Base-by-base conservation (phyloP, 2,888 invertebrate species). In the Eupithecia subfuscata region DNA sequence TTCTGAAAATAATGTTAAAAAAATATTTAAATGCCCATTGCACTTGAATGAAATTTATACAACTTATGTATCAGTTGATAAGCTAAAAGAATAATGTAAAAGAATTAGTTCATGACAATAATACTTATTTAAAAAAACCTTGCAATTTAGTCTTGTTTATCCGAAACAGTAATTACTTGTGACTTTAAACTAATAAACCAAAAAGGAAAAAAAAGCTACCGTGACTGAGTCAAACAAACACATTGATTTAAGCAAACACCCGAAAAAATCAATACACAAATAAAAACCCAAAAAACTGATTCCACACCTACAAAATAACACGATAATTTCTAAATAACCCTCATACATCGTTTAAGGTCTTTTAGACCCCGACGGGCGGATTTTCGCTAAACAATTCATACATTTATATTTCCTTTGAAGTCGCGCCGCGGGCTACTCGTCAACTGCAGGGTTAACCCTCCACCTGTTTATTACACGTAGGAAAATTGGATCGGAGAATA, bases 331-430 rank as follows among this genome's bases (percentile, higher is more conserved):
- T 74, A 80, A 79, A 79, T 83, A 86, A 86, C 87, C 88, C 86
- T 81, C 45, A 68, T 84, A 81, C 77, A 78, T 78, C 80, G 82
- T 82, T 82, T 78, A 82, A 81, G 89, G 89, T 88, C 87, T 86
- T 81, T 84, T 85, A 84, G 87, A 86, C 87, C 87, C 89, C 86
- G 76, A 84, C 85, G 90, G 90, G 89, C 84, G 86, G 87, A 86
- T 92, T 92, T 91, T 89, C 90, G 88, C 90, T 91, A 92, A 94
- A 93, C 93, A 94, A 93, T 93, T 92, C 92, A 93, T 92, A 92
- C 91, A 91, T 93, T 92, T 92, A 91, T 90, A 88, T 90, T 90
- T 90, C 91, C 93, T 94, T 95, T 94, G 94, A 94, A 91, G 93
- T 92, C 82, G 80, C 89, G 91, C 93, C 92, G 87, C 87, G 87